Conservation (phyloP, 1,140 invertebrate genomes). For the Drosophila willistoni region DNA sequence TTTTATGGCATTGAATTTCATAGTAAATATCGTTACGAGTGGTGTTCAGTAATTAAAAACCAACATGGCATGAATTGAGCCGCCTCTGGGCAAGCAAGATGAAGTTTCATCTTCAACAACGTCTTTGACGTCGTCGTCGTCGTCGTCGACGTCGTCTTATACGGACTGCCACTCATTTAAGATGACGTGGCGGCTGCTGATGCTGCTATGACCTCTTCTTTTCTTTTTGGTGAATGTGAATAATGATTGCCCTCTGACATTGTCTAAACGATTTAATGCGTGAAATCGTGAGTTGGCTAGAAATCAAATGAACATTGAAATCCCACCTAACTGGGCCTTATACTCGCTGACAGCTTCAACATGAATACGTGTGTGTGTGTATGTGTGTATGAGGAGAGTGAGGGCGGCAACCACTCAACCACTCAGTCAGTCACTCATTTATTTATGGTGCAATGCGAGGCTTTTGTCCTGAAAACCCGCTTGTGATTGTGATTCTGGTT, state of each 20-base stretch:
- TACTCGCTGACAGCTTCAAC: slow-evolving; percentile 28
- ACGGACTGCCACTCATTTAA: slow-evolving; percentile 38
- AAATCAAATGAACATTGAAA: slow-evolving; percentile 65
- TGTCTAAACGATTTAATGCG: slow-evolving; percentile 80
- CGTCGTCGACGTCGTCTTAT: not conserved
- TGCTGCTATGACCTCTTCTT: not conserved
- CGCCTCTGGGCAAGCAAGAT: slow-evolving; percentile 6
- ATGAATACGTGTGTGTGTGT: slow-evolving; percentile 55
- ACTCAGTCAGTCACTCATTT: slow-evolving; percentile 70
- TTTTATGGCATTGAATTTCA: slow-evolving; percentile 75
- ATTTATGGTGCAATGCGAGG: slow-evolving; percentile 72
- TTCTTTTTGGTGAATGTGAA: slow-evolving; percentile 37
- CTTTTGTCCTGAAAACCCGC: slow-evolving; percentile 51
- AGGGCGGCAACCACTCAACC: slow-evolving; percentile 51
- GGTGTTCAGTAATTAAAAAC: slow-evolving; percentile 52
- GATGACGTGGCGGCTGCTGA: slow-evolving; percentile 33
- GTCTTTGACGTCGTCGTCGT: not conserved
- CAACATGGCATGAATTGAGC: slow-evolving; percentile 40
- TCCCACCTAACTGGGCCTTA: slow-evolving; percentile 10
- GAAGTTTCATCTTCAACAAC: slow-evolving; percentile 1
- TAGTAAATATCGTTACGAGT: slow-evolving; percentile 65
- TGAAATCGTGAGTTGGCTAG: slow-evolving; percentile 70
- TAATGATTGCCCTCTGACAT: slow-evolving; percentile 78
- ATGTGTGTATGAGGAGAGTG: not conserved
- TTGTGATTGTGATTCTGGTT: slow-evolving; percentile 9